Evolutionary conservation across 2,113 vertebrate genomes (phyloP).

Genomic region (Myotis brandtii): DNA sequence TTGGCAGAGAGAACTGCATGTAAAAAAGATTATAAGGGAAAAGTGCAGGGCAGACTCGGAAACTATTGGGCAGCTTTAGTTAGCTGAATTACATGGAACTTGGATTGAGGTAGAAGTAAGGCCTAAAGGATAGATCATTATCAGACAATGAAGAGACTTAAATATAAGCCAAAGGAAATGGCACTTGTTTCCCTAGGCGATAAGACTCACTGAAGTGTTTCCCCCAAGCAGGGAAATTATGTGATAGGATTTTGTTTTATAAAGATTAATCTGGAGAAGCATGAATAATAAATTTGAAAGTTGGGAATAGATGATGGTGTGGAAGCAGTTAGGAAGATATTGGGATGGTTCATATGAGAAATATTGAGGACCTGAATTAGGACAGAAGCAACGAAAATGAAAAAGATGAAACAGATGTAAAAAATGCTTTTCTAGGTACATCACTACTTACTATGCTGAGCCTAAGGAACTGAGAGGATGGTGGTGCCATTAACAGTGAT

Average conservation of each 20-base stretch:
- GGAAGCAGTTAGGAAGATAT: background rate
- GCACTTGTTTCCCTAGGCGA: background rate
- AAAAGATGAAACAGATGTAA: background rate
- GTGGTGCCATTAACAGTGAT: background rate
- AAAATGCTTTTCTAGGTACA: conserved; percentile 14
- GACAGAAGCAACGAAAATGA: background rate
- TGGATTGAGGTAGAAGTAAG: background rate
- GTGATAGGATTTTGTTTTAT: conserved; percentile 4
- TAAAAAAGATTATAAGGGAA: background rate
- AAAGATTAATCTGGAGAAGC: conserved; percentile 30
- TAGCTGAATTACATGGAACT: background rate
- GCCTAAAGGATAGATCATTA: background rate
- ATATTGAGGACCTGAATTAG: background rate
- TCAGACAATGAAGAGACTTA: background rate
- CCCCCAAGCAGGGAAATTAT: background rate
- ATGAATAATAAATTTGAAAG: conserved; percentile 25
- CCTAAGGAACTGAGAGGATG: background rate
- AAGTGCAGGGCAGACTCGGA: background rate
- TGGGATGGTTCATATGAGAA: background rate
- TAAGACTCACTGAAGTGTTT: conserved; percentile 26
- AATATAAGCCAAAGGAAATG: conserved; percentile 10
- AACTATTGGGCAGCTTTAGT: background rate
- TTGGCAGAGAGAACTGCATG: background rate
- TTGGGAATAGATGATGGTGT: conserved; percentile 5
- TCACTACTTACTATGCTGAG: background rate